Base-by-base conservation (phyloP, 1,140 invertebrate genomes). In the Drosophila pseudoananassae region DNA sequence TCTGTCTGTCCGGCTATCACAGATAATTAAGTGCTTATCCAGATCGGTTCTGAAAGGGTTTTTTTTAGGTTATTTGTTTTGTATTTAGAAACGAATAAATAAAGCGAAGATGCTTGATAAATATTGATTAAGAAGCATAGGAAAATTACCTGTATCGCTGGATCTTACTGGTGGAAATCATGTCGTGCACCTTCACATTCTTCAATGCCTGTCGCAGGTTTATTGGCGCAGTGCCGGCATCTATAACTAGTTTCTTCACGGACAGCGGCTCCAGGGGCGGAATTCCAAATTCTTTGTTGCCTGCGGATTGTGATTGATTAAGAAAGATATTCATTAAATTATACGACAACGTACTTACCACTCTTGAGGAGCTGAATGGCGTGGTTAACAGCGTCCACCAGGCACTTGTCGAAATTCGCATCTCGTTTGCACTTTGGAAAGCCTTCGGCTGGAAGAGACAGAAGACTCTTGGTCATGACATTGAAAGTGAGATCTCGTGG, bases 171-270 rank as follows among this genome's bases (percentile, higher is more conserved):
- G 90, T 91, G 31, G 79, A 90, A 56, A 91, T 93, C 49, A 94
- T 77, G 43, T 94, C 94, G 68, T 93, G 58, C 27, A 94, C 54
- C 78, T 93, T 93, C 25, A 94, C 81, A 81, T 94, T 93, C 71
- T 91, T 92, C 76, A 93, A 93, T 49, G 93, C 89, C 74, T 94
- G 94, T 20, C 91, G 93, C 9, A 94, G 87, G 33, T 92, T 91
- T 8, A 94, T 93, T 15, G 93, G 91, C 20, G 90, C 81, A 69
- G 81, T 91, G 53, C 90, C 90, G 60, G 90, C 81, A 15, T 91
- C 84, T 59, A 92, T 88, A 65, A 88, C 75, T 6, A 92, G 81
- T 78, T 89, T 82, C 64, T 92, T 91, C 51, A 92, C 76, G 58
- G 85, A 51, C 49, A 92, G 78, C 61, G 92, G 92, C 57, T 91